phyloP scores from a whole-genome alignment of 2,888 invertebrate genomes.

The Ormyrus thymus region DNA sequence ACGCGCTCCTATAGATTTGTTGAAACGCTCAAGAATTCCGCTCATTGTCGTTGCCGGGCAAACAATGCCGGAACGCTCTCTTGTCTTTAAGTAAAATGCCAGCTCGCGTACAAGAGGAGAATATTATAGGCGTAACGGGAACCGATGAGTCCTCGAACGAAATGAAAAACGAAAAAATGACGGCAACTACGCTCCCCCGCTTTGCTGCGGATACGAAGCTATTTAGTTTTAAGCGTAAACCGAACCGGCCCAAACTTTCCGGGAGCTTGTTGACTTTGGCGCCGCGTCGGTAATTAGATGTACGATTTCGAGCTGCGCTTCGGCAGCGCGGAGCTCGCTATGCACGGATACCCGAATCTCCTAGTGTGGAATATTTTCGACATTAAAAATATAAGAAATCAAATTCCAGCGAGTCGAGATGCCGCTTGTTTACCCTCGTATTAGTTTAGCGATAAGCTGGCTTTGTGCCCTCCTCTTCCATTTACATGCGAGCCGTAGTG shows the following conservation, averaged over 20 bases:
- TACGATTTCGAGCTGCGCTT: background rate
- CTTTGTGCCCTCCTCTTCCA: background rate
- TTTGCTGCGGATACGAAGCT: background rate
- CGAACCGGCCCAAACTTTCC: background rate
- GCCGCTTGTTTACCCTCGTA: background rate
- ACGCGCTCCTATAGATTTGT: slow-evolving; percentile 64
- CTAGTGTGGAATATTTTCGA: background rate
- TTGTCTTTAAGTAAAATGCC: slow-evolving; percentile 41
- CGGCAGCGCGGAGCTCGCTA: background rate
- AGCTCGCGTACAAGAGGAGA: slow-evolving; percentile 2
- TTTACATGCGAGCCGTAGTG: slow-evolving; percentile 1
- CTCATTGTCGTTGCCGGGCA: slow-evolving; percentile 64
- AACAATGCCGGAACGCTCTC: slow-evolving; percentile 44
- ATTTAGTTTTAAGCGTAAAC: background rate
- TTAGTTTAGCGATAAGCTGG: background rate
- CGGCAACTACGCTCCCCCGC: background rate
- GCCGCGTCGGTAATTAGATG: background rate
- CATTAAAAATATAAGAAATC: slow-evolving; percentile 3
- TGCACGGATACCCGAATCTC: background rate
- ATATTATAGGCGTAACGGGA: slow-evolving; percentile 33
- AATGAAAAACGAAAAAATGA: slow-evolving; percentile 2
- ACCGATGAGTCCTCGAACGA: slow-evolving; percentile 40
- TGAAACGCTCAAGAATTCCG: slow-evolving; percentile 69
- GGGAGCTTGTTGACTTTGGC: slow-evolving; percentile 1
- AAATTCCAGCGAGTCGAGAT: background rate